Evolutionary conservation across 2,797 vertebrate genomes (phyloP).

Genomic region (Jordanella pulchra): DNA sequence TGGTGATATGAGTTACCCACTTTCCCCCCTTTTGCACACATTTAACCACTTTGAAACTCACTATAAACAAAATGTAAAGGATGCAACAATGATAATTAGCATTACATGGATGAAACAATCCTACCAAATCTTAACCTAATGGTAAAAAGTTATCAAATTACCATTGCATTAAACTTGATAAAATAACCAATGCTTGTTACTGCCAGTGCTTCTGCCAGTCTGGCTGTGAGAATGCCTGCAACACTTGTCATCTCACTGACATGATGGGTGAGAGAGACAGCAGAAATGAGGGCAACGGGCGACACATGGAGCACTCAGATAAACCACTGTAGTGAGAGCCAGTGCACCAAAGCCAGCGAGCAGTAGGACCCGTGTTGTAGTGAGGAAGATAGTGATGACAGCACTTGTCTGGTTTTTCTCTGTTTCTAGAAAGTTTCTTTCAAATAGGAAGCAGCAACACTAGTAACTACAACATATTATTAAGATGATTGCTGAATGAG

Average conservation of each 20-base stretch:
- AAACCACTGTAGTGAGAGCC: background rate
- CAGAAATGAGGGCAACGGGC: background rate
- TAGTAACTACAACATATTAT: no score
- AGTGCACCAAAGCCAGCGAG: background rate
- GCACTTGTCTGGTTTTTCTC: background rate
- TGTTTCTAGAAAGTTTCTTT: no score
- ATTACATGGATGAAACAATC: background rate
- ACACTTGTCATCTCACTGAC: background rate
- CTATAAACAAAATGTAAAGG: background rate
- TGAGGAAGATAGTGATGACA: background rate
- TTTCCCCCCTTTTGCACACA: background rate
- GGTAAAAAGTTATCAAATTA: background rate
- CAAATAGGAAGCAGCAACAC: no score
- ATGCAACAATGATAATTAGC: background rate
- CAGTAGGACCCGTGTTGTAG: no score
- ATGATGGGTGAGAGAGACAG: conserved; percentile 4
- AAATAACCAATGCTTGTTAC: background rate
- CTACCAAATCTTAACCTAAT: background rate
- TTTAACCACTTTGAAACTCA: background rate
- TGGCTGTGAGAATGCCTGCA: background rate
- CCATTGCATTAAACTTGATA: background rate
- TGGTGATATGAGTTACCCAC: background rate
- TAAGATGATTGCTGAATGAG: no score
- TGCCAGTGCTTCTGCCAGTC: background rate
- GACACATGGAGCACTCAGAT: background rate